phyloP scores from a whole-genome alignment of 2,797 vertebrate genomes.

The Sardinella longiceps region DNA sequence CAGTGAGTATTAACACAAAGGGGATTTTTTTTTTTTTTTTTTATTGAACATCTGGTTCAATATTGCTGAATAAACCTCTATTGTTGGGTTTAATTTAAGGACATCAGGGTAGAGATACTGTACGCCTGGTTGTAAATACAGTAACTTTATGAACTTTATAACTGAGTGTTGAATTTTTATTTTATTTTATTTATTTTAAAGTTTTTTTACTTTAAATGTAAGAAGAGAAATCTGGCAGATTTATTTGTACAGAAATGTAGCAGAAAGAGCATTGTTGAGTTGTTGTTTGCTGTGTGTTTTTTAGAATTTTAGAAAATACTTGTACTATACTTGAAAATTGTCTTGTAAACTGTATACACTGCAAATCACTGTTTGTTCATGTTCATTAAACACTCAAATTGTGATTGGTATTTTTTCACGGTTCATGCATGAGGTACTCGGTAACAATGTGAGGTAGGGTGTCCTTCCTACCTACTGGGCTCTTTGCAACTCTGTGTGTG shows the following conservation, averaged over 20 bases:
- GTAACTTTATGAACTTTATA: no score
- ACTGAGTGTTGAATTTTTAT: neutral
- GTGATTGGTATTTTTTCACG: neutral
- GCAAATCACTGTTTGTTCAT: neutral
- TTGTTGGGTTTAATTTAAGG: neutral
- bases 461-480: no score
- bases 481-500: neutral
- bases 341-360: neutral
- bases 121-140: neutral
- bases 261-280: neutral
- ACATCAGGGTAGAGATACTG: neutral
- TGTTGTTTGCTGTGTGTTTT: neutral
- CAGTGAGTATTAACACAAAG: neutral
- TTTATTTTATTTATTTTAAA: neutral
- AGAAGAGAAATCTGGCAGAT: neutral
- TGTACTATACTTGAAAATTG: no score
- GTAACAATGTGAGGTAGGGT: neutral
- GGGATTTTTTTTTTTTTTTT: neutral
- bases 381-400: neutral
- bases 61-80: neutral
- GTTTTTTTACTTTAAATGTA: neutral
- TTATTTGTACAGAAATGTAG: neutral
- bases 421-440: neutral
- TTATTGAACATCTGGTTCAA: neutral
- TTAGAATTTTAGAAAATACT: neutral